Evolutionary conservation across 2,888 invertebrate species (phyloP), one percentile per base, ranked within the genome.

Genomic region (Drosophila melanosoma): DNA sequence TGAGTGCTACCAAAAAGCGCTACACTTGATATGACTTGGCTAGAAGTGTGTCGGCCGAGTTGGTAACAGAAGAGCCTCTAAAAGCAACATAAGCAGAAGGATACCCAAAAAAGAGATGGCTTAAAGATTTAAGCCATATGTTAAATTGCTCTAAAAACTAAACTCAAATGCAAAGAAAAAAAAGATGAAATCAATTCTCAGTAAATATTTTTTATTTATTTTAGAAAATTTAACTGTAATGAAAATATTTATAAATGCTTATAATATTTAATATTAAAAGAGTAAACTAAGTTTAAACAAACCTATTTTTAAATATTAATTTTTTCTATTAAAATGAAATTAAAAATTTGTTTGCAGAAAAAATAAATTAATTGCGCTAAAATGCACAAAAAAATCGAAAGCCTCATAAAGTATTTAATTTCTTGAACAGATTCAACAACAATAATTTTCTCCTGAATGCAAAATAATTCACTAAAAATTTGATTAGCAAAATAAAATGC

Each of bases 1-100:
- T 51, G 74, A 83, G 81, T 74, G 66, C 69, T 66, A 60, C 63
- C 76, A 63, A 74, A 83, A 80, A 81, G 70, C 53, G 70, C 75
- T 59, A 69, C 54, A 52, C 64, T 63, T 70, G 76, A 76, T 61
- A 38, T 20, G 45, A 29, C 29, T 20, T 45, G 71, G 29, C 62
- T 33, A n/a, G 38, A 67, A 67, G 60, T 76, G 61, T 56, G 58
- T 45, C 52, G 51, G 57, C 36, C 20, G 17, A 29, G 42, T 38
- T 45, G 66, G 15, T 23, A 42, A 61, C 66, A 60, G 40, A 60
- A 61, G 29, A 63, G 23, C 45, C n/a, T 51, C 49, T 32, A 36
- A n/a, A n/a, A 48, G 17, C 45, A 23, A 15, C 15, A 15, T 45
- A 20, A 7, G 23, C 45, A 23, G 1, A 38, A 38, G 29, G 15